Conservation (phyloP, 2,797 vertebrate genomes). For the Poecilia gillii region DNA sequence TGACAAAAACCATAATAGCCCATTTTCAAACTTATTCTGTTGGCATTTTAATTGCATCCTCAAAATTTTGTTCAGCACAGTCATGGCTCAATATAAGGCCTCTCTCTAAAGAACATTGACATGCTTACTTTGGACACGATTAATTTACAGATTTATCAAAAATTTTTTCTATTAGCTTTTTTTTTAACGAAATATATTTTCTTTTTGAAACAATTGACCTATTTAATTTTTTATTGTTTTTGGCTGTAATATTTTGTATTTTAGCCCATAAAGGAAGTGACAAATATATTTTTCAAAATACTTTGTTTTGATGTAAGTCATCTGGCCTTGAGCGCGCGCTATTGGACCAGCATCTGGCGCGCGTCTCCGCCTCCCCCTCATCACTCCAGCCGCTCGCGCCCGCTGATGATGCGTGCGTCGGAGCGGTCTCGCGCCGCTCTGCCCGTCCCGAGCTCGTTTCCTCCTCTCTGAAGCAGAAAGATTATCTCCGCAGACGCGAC, state of each 20-base stretch:
- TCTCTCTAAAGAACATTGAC: too few relatives aligned
- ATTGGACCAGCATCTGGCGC: conserved; percentile 58
- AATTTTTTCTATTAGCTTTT: not conserved
- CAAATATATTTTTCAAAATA: not conserved
- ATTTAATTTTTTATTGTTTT: not conserved
- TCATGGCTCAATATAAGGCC: too few relatives aligned
- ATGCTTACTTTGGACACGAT: too few relatives aligned
- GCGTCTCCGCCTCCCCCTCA: conserved; percentile 50
- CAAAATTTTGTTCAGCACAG: too few relatives aligned
- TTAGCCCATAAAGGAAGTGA: not conserved
- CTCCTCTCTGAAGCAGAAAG: conserved; percentile 8
- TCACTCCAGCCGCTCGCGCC: conserved; percentile 35
- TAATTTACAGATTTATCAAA: not conserved
- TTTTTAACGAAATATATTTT: not conserved
- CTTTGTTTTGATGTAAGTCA: conserved; percentile 1
- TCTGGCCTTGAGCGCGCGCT: conserved; percentile 18
- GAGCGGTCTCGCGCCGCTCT: conserved; percentile 33
- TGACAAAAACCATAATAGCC: not conserved
- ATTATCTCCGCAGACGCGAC: conserved; percentile 13
- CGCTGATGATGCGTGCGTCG: conserved; percentile 27
- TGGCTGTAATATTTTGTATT: not conserved
- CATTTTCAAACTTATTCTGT: not conserved
- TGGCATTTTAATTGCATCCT: not conserved
- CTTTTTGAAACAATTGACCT: not conserved
- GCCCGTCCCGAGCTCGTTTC: not conserved